Base-by-base conservation (phyloP, 2,113 vertebrate species). In the Puffinus mauretanicus region DNA sequence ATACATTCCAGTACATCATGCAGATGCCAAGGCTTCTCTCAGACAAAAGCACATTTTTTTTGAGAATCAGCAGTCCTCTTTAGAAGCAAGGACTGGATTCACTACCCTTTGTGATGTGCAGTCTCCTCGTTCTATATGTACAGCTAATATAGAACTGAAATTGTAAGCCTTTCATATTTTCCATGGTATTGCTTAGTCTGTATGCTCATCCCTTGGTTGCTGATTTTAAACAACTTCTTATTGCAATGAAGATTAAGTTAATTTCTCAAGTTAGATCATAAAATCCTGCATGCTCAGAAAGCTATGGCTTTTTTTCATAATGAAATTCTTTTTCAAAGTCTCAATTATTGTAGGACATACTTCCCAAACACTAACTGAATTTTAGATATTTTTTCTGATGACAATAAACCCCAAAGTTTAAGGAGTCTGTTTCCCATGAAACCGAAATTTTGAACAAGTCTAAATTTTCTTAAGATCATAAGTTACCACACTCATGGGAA, bases 1-100 rank as follows among this genome's bases (percentile, higher is more conserved):
- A 78, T 62, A 75, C 70, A 64, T 89, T 96, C 65, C 73, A 94
- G 83, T 34, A 55, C 73, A 64, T 24, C 65, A 22, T 8, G 64
- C 34, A 57, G 77, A 90, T 75, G 76, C 86, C 88, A 95, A 90
- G 55, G 62, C 38, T 65, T 91, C 70, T 86, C 42, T 79, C 57
- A 67, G 57, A 75, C 72, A 94, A 92, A 96, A 94, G 64, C 47
- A 92, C 44, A 61, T 57, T 30, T 71, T 77, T 94, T 88, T 32
- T 40, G 80, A 78, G 44, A 83, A 81, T 36, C 44, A 73, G 38
- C 90, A 83, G n/a, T 57, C 44, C 32, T 46, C 67, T 88, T 92
- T 26, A 51, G 44, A 92, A 84, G 34, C 47, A 91, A 91, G 34
- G 65, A 81, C 29, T 64, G n/a, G 46, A 93, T 66, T 95, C 55